A percentile compares a stretch with the other conserved stretches of the same genome.
Evolutionary conservation across 2,113 vertebrate species (phyloP).

Genomic region (Herpailurus yagouaroundi): DNA sequence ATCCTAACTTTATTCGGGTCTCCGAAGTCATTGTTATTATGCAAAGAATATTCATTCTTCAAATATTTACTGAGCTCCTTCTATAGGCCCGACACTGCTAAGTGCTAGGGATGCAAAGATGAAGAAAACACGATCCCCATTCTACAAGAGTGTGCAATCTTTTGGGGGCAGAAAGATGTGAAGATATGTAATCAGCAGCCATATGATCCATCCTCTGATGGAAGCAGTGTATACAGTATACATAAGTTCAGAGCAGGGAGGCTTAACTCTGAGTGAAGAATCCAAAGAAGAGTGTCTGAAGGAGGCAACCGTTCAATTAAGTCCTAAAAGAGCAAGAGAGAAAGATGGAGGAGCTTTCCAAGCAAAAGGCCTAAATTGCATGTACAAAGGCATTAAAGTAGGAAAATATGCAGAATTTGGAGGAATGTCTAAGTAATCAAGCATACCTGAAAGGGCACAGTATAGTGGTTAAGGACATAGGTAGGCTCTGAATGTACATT

Average conservation of each 20-base stretch:
- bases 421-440: not conserved
- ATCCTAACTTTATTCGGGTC: constrained; percentile 9
- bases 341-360: not conserved
- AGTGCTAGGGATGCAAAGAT: not conserved
- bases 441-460: not conserved
- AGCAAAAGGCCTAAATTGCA: not conserved
- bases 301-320: not conserved
- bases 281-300: not conserved
- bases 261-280: not conserved
- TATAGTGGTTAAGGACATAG: not conserved
- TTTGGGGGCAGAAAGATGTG: not conserved
- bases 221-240: not conserved
- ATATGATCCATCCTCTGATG: not conserved
- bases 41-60: constrained; percentile 29
- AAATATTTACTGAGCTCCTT: not conserved
- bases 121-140: not conserved
- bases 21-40: not conserved
- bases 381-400: not conserved
- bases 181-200: not conserved
- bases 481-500: not conserved
- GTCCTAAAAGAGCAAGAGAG: not conserved
- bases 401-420: not conserved
- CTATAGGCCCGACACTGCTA: not conserved
- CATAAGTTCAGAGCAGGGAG: not conserved
- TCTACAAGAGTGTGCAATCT: not conserved